phyloP scores from a whole-genome alignment of 2,113 vertebrate species.

The Neopipo cinnamomea region DNA sequence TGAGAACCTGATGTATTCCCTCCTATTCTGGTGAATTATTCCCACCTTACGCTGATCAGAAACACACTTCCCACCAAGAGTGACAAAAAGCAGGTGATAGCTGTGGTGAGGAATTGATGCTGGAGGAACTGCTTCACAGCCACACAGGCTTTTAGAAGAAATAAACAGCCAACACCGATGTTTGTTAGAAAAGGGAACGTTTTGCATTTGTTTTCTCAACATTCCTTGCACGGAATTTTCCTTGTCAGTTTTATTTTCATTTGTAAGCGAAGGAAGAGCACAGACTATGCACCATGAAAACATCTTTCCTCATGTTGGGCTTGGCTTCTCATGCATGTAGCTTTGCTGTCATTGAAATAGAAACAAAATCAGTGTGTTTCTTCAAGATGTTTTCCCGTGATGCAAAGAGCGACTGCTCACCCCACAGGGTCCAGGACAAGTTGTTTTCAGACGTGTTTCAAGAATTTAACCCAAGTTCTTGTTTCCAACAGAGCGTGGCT shows the following conservation, averaged over 20 bases:
- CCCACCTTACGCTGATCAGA: not conserved
- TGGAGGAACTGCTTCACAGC: not conserved
- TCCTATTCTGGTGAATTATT: not conserved
- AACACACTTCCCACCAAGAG: not conserved
- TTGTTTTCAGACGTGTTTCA: not conserved
- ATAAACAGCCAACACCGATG: not conserved
- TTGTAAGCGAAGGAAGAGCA: not conserved
- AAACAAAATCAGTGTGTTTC: not conserved
- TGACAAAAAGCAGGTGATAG: not conserved
- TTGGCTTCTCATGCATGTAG: not conserved
- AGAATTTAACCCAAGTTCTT: not conserved
- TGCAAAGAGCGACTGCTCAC: not conserved
- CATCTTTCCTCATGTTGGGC: not conserved
- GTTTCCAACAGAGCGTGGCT: constrained; percentile 67
- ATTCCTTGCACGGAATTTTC: not conserved
- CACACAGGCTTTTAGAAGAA: not conserved
- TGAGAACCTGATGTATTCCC: not conserved
- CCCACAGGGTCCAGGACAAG: not conserved
- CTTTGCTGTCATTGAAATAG: not conserved
- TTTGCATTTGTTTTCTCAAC: not conserved
- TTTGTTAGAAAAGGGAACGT: not conserved
- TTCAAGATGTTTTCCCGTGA: not conserved
- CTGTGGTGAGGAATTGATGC: not conserved
- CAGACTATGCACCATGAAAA: not conserved
- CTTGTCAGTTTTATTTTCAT: not conserved